phyloP scores from a whole-genome alignment of 2,888 invertebrate genomes.

The Drosophila nr. perissopoda region DNA sequence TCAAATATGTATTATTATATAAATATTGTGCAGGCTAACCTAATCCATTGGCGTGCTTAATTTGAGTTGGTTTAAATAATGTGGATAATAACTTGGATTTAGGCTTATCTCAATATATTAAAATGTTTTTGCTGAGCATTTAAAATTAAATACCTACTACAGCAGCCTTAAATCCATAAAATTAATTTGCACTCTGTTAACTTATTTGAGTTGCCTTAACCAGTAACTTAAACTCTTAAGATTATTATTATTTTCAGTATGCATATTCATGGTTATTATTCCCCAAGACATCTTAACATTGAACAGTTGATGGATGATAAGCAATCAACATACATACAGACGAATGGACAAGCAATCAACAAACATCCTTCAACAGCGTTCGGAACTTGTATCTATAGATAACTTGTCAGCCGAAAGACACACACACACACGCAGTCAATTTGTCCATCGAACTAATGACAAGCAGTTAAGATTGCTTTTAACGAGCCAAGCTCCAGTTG shows the following conservation, averaged over 20 bases:
- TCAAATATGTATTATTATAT: not conserved
- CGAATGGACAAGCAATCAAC: constrained; percentile 25
- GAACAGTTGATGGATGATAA: constrained; percentile 1
- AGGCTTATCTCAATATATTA: not conserved
- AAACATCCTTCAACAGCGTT: constrained; percentile 14
- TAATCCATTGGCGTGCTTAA: not conserved
- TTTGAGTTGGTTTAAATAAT: not conserved
- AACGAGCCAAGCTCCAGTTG: constrained; percentile 40
- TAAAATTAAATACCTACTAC: not conserved
- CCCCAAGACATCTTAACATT: not conserved
- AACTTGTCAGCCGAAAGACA: not conserved
- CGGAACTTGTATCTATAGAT: constrained; percentile 24
- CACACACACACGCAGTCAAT: constrained; percentile 19
- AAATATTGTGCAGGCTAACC: not conserved
- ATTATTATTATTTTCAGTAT: not conserved
- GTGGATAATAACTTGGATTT: too few relatives aligned
- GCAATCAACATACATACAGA: constrained; percentile 25
- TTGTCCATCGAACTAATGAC: constrained; percentile 47
- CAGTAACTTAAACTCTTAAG: not conserved
- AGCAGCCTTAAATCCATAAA: not conserved
- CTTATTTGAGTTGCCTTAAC: not conserved
- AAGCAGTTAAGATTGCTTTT: constrained; percentile 34
- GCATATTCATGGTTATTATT: not conserved
- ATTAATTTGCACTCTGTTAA: not conserved
- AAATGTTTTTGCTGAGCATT: not conserved